phyloP scores from a whole-genome alignment of 2,888 invertebrate genomes.

The Phragmatobia fuliginosa region DNA sequence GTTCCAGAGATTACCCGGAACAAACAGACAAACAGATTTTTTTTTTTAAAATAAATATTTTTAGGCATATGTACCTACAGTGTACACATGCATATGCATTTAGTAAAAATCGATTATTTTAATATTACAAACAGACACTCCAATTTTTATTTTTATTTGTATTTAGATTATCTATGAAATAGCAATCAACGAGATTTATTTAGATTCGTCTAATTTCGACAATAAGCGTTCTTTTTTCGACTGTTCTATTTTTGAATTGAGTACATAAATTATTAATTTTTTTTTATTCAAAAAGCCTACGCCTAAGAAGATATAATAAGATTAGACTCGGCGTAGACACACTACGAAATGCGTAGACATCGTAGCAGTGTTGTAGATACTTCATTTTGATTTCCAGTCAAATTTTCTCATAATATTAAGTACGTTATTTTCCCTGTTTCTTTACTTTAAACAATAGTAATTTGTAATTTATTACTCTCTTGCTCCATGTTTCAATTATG shows the following conservation, averaged over 20 bases:
- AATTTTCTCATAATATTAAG: no score
- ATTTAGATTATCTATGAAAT: not conserved
- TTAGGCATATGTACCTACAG: no score
- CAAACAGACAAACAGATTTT: no score
- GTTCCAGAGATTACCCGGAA: no score
- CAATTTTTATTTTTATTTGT: no score
- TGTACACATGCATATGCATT: no score
- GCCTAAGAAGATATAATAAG: not conserved
- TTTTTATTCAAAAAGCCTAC: not conserved
- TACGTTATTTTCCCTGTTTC: not conserved
- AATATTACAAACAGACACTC: no score
- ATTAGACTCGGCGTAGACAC: slow-evolving; percentile 10
- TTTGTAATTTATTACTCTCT: not conserved
- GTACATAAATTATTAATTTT: no score
- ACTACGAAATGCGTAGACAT: slow-evolving; percentile 18
- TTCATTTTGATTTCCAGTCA: not conserved
- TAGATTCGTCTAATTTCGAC: not conserved
- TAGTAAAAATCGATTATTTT: no score
- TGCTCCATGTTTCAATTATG: not conserved
- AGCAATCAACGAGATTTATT: not conserved
- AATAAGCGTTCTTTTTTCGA: not conserved
- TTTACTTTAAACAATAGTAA: no score
- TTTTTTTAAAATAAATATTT: no score
- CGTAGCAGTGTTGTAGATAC: not conserved
- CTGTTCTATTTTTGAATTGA: not conserved